Conservation (phyloP, 2,797 vertebrate genomes). For the Lateolabrax maculatus region DNA sequence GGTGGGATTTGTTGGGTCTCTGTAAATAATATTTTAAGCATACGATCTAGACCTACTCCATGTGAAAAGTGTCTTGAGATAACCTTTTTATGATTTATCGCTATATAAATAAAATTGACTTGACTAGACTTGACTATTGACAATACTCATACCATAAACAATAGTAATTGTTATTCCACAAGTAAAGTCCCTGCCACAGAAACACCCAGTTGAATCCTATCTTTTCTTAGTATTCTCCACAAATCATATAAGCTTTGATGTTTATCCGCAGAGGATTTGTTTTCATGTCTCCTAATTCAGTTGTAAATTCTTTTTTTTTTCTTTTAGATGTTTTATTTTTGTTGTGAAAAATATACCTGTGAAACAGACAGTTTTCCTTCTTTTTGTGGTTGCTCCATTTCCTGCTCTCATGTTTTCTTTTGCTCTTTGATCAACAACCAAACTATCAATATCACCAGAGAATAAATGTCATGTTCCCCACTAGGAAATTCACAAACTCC, state of each 20-base stretch:
- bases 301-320: constrained; percentile 58
- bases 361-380: constrained; percentile 32
- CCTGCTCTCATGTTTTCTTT: constrained; percentile 39
- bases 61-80: too few species aligned
- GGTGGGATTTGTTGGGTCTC: too few species aligned
- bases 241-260: constrained; percentile 52
- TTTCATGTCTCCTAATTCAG: constrained; percentile 44
- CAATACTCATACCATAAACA: constrained; percentile 11
- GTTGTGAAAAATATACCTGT: constrained; percentile 46
- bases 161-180: constrained; percentile 25
- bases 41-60: too few species aligned
- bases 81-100: too few species aligned
- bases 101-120: too few species aligned
- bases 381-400: constrained; percentile 32
- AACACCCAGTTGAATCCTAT: constrained; percentile 19
- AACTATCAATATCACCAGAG: constrained; percentile 55
- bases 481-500: constrained; percentile 34
- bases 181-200: constrained; percentile 33
- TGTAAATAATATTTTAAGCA: too few species aligned
- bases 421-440: constrained; percentile 61
- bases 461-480: constrained; percentile 61
- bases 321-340: constrained; percentile 38
- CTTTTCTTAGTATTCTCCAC: constrained; percentile 39
- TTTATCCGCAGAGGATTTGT: constrained; percentile 56
- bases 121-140: too few species aligned